A percentile compares a stretch with the other conserved stretches of the same genome.
Conservation (phyloP, 1,140 invertebrate species). For the Hyles euphorbiae region DNA sequence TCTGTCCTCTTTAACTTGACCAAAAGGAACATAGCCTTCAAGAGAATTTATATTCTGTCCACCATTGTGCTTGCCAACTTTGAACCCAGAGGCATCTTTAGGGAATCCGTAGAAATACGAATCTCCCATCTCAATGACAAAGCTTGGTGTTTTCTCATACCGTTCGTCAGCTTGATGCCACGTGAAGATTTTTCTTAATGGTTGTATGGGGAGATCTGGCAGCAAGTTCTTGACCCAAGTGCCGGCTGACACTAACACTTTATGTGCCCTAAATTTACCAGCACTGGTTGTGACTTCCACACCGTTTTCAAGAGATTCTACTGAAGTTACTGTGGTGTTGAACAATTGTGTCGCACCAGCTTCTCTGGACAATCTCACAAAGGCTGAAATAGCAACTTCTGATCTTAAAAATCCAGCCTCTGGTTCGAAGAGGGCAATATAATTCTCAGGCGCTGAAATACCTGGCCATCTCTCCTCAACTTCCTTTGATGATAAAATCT, state of each 20-base stretch:
- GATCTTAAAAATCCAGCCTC: not conserved
- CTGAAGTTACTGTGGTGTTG: not conserved
- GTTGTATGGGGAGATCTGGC: not conserved
- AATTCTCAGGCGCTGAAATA: not conserved
- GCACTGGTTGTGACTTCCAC: slow-evolving; percentile 4
- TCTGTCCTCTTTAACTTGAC: not conserved
- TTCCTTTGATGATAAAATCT: slow-evolving; percentile 2
- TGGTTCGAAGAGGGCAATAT: not conserved
- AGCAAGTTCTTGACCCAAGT: slow-evolving; percentile 5
- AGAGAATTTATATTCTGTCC: not conserved
- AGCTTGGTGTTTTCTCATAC: not conserved
- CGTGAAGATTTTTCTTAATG: slow-evolving; percentile 3
- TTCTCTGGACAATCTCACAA: slow-evolving; percentile 2
- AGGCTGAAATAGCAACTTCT: not conserved
- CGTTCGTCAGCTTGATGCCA: not conserved
- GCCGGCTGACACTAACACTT: not conserved
- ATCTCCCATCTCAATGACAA: not conserved
- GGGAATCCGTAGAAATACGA: not conserved
- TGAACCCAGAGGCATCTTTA: not conserved
- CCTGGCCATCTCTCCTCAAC: not conserved
- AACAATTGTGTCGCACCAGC: slow-evolving; percentile 5
- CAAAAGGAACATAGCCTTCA: not conserved
- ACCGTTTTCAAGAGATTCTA: not conserved
- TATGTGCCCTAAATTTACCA: not conserved
- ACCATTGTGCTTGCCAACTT: slow-evolving; percentile 6